Base-by-base conservation (phyloP, 1,140 invertebrate genomes). In the Rhopalosiphum padi region DNA sequence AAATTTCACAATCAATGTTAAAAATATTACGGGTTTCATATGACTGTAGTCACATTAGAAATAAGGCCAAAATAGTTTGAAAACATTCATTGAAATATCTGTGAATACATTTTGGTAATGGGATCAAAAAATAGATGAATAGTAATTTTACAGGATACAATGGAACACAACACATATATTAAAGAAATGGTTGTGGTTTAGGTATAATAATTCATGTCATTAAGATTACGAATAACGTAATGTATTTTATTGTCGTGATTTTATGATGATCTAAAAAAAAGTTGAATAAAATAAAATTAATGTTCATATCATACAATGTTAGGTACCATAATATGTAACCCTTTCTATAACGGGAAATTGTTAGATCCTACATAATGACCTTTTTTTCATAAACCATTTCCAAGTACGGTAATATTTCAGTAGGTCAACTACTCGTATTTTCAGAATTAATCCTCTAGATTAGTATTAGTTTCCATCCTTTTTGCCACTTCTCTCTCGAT, bases 401-500 rank as follows among this genome's bases (percentile, higher is more conserved):
- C n/a, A n/a, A 77, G 60, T 77, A 77, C 60, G 30, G 60, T 77
- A 77, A 68, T 77, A 77, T 77, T 35, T 15, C 60, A 77, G 60
- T 77, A 77, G 60, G 60, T 77, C 60, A 77, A 77, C 60, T 77
- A 77, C 60, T 77, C n/a, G 60, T 77, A 77, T 77, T 77, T 77
- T 77, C n/a, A n/a, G n/a, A 77, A 77, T 77, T 77, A 77, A 77
- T 77, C 60, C n/a, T 77, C 60, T 77, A n/a, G 60, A 77, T 77
- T n/a, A 77, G 60, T 77, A n/a, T 77, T 77, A n/a, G 60, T 77
- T 77, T 77, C 5, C 30, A 77, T 77, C 60, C 60, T n/a, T 77
- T 77, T 77, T 77, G 15, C 30, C n/a, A 77, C 15, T 77, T n/a
- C 60, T 77, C 60, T 77, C 30, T 77, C 30, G 30, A 77, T 77